phyloP scores from a whole-genome alignment of 2,888 invertebrate genomes.

The Mythimna lalbum region DNA sequence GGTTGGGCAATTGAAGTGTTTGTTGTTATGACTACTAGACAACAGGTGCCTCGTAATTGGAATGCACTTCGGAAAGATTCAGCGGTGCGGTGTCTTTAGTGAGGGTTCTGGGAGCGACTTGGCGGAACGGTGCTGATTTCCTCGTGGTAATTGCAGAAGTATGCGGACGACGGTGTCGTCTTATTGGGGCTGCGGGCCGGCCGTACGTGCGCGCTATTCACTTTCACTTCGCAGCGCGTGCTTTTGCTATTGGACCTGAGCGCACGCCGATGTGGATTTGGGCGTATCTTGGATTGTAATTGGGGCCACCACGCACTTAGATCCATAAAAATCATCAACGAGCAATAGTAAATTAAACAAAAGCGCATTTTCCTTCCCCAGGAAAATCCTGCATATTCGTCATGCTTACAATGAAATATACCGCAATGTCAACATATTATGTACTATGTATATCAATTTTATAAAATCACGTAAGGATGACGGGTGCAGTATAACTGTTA shows the following conservation, averaged over 20 bases:
- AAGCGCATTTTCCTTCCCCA: constrained; percentile 41
- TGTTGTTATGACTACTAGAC: constrained; percentile 38
- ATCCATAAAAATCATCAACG: constrained; percentile 37
- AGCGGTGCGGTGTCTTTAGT: constrained; percentile 55
- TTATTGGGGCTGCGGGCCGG: constrained; percentile 87
- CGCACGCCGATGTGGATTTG: constrained; percentile 72
- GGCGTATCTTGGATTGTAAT: constrained; percentile 72
- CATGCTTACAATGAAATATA: constrained; percentile 48
- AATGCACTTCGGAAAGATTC: constrained; percentile 6
- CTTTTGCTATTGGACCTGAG: constrained; percentile 78
- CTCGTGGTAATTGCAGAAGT: constrained; percentile 89
- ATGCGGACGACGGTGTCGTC: constrained; percentile 89
- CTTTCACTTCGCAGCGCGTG: constrained; percentile 88
- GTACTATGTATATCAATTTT: constrained; percentile 16
- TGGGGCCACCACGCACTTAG: constrained; percentile 66
- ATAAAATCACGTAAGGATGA: constrained; percentile 35
- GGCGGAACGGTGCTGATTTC: constrained; percentile 86
- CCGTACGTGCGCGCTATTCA: constrained; percentile 88
- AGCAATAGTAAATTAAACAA: background rate
- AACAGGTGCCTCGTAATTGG: background rate
- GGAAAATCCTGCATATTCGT: constrained; percentile 53
- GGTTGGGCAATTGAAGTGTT: constrained; percentile 28
- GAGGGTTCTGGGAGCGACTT: constrained; percentile 73
- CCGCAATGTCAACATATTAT: constrained; percentile 35
- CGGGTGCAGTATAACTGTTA: constrained; percentile 14